Evolutionary conservation across 2,113 vertebrate species (phyloP), one percentile per base, ranked within the genome.

Genomic region (Solea solea): DNA sequence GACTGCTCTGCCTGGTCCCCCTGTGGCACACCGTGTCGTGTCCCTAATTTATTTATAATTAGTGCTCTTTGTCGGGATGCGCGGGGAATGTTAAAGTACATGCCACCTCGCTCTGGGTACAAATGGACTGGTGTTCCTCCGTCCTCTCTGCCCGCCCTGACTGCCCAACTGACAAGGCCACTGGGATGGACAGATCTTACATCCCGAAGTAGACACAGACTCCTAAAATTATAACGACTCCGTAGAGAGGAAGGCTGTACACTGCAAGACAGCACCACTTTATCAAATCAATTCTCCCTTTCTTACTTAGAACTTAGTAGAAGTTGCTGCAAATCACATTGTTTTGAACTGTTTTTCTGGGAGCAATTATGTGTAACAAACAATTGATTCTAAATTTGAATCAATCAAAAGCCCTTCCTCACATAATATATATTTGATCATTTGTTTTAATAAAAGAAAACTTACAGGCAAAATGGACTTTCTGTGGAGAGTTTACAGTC

Each of bases 1-100:
- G 78, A 71, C 90, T 84, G 86, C 92, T 86, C 86, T 83, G 80
- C 75, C 87, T 90, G 82, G 77, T 88, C 91, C 91, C 92, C 92
- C 89, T 81, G 89, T 93, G 91, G 91, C 89, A 88, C 90, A 91
- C 89, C 92, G 88, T 93, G 93, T 93, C 91, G 89, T 93, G 92
- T 93, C 90, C 92, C 92, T 93, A 94, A 94, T 94, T 93, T 94
- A 94, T 94, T 94, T 94, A 94, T 94, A 94, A 94, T 94, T 94
- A 94, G 93, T 93, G 93, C 93, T 94, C 93, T 94, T 93, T 94
- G 93, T 94, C 90, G 86, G 90, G 93, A 93, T 92, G 94, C 89
- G 80, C 69, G 42, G 89, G 91, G 93, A 93, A 93, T 94, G 92
- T 93, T 94, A 93, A 93, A 91, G 91, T 90, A 91, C 93, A 92